A percentile compares a stretch with the other conserved stretches of the same genome.
Evolutionary conservation across 1,140 invertebrate species (phyloP).

Genomic region (Drosophila grimshawi): DNA sequence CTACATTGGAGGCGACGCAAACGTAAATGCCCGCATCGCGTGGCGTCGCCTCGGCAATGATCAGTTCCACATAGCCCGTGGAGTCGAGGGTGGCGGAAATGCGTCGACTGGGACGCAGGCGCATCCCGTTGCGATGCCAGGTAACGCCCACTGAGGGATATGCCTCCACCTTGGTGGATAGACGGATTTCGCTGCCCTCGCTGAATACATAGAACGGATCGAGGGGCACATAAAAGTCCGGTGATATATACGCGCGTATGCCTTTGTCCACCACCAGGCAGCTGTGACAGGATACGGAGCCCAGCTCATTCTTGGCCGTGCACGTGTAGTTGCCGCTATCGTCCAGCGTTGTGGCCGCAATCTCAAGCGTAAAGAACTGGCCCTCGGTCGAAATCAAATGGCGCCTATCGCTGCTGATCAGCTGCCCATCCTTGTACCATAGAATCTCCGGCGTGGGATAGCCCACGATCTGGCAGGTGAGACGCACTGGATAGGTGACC

Average conservation of each 20-base stretch:
- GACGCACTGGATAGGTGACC: constrained; percentile 91
- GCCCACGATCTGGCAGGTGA: constrained; percentile 94
- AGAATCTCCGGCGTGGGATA: constrained; percentile 89
- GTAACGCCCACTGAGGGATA: constrained; percentile 92
- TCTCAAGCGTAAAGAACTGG: constrained; percentile 93
- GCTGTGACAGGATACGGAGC: constrained; percentile 92
- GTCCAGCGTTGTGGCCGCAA: constrained; percentile 89
- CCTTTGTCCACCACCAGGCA: constrained; percentile 93
- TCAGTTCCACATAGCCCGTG: constrained; percentile 91
- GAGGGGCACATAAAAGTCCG: constrained; percentile 89
- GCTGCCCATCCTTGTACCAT: constrained; percentile 91
- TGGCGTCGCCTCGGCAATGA: constrained; percentile 87
- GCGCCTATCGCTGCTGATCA: constrained; percentile 86
- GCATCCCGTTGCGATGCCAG: constrained; percentile 90
- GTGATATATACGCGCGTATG: constrained; percentile 91
- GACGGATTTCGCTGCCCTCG: constrained; percentile 88
- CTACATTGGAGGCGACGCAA: constrained; percentile 93
- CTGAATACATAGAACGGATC: constrained; percentile 87
- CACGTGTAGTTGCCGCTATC: constrained; percentile 94
- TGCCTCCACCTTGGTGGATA: constrained; percentile 91
- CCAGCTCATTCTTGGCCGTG: constrained; percentile 92
- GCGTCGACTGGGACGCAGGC: constrained; percentile 90
- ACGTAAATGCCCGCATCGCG: constrained; percentile 94
- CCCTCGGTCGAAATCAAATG: constrained; percentile 72
- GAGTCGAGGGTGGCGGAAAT: constrained; percentile 90